A percentile compares a stretch with the other conserved stretches of the same genome.
Evolutionary conservation across 1,140 invertebrate species (phyloP).

Genomic region (Lysiphlebus fabarum): DNA sequence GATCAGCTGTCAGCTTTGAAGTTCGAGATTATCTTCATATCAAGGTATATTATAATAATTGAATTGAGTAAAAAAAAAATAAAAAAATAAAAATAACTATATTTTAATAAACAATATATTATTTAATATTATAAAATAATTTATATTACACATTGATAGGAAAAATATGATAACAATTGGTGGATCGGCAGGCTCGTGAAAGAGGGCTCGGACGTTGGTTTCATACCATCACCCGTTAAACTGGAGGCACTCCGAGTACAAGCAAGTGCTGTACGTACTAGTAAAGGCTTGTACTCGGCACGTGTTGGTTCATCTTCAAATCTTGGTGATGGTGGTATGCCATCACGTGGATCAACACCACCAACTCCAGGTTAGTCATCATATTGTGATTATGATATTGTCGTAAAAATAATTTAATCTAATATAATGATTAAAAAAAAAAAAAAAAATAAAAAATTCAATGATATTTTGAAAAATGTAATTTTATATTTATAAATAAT

Average conservation of each 20-base stretch:
- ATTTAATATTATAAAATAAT: slow-evolving; percentile 2
- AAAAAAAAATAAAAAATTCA: too few species aligned
- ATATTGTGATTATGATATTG: too few species aligned
- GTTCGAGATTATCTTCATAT: slow-evolving; percentile 98
- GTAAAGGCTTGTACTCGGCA: slow-evolving; percentile 64
- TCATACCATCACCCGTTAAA: slow-evolving; percentile 98
- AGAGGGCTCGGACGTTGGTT: slow-evolving; percentile 95
- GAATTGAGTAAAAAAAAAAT: too few species aligned
- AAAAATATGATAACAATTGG: slow-evolving; percentile 99
- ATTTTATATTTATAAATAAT: too few species aligned
- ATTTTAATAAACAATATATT: too few species aligned
- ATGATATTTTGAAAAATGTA: too few species aligned
- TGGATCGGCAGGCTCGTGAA: slow-evolving; percentile 99
- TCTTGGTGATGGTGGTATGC: slow-evolving; percentile 75
- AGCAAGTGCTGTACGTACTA: slow-evolving; percentile 68
- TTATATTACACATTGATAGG: slow-evolving; percentile 52
- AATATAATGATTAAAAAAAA: too few species aligned
- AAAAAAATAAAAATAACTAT: too few species aligned
- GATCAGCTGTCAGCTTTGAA: slow-evolving; percentile 94
- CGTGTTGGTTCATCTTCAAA: slow-evolving; percentile 81
- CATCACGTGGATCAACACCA: slow-evolving; percentile 94
- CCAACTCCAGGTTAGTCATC: slow-evolving; percentile 84
- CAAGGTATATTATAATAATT: too few species aligned
- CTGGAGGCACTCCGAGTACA: slow-evolving; percentile 91
- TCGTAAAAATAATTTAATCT: too few species aligned